Conservation (phyloP, 2,113 vertebrate genomes). For the Peucedramus taeniatus region DNA sequence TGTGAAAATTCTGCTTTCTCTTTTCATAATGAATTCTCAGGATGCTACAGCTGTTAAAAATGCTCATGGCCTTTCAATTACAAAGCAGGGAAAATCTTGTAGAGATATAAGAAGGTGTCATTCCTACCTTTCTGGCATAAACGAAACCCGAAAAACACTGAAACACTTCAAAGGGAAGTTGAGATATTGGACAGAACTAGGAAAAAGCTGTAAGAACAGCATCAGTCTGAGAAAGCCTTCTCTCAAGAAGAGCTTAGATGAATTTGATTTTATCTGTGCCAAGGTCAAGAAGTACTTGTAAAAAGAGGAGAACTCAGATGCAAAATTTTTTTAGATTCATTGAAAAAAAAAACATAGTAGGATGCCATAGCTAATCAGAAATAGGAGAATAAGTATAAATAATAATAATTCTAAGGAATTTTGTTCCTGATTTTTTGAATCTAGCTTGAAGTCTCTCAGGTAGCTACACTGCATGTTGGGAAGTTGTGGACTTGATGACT, state of each 20-base stretch:
- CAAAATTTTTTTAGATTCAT: not conserved
- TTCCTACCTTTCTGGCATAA: not conserved
- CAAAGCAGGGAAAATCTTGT: not conserved
- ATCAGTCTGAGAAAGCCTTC: not conserved
- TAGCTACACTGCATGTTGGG: not conserved
- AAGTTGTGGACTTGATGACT: not conserved
- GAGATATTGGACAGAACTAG: not conserved
- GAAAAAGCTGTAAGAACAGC: not conserved
- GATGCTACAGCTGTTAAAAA: not conserved
- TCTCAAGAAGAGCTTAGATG: not conserved
- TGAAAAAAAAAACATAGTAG: not conserved
- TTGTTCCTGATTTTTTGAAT: not conserved
- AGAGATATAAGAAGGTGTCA: not conserved
- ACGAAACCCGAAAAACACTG: not conserved
- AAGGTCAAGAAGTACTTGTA: not conserved
- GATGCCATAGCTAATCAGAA: not conserved
- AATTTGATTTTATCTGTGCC: not conserved
- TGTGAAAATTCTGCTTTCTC: not conserved
- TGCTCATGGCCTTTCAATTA: not conserved
- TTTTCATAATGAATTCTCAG: not conserved
- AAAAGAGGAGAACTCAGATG: not conserved
- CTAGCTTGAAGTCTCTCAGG: not conserved
- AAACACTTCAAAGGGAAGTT: slow-evolving; percentile 1
- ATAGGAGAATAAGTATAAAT: not conserved
- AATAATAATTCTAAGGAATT: not conserved